Evolutionary conservation across 1,140 invertebrate species (phyloP), one percentile per base, ranked within the genome.

Genomic region (Cydia strobilella): DNA sequence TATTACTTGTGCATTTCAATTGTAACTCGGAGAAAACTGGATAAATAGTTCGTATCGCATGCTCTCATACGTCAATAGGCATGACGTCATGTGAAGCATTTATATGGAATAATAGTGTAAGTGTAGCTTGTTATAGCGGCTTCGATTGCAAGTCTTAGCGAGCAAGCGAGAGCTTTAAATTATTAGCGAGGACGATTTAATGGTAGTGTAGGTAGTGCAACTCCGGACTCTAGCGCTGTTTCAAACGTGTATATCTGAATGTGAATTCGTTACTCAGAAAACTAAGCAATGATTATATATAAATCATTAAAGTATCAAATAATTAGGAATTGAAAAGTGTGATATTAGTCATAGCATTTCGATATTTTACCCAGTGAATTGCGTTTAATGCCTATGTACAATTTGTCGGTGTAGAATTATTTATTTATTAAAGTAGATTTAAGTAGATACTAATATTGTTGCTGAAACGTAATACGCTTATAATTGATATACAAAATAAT

Each of bases 31-130:
- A 69, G 65, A 79, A 77, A 80, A 84, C 82, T 83, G 76, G 77
- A 86, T 80, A 82, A 84, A 86, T 80, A 85, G 79, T 86, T 90
- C 83, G 74, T 81, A 85, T 86, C 84, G 84, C 81, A 80, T 87
- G 90, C 89, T 92, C 90, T 84, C 85, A 86, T 89, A 91, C 90
- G 90, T 92, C 90, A 91, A 90, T 89, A 81, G 74, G 78, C 77
- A 87, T 92, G 90, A 92, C 89, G 90, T 90, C 85, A 92, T 88
- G 83, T 84, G 89, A 91, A 90, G 89, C 89, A 89, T 83, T 79
- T 73, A 86, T 83, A 83, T 81, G 85, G 77, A 71, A 73, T 77
- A 76, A 80, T 81, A 79, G 80, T 79, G 81, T 80, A 84, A 79
- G 80, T 79, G 81, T 80, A 84, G 80, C 82, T 80, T 83, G 76